Evolutionary conservation across 2,113 vertebrate genomes (phyloP).

Genomic region (Orientallactaga bullata): DNA sequence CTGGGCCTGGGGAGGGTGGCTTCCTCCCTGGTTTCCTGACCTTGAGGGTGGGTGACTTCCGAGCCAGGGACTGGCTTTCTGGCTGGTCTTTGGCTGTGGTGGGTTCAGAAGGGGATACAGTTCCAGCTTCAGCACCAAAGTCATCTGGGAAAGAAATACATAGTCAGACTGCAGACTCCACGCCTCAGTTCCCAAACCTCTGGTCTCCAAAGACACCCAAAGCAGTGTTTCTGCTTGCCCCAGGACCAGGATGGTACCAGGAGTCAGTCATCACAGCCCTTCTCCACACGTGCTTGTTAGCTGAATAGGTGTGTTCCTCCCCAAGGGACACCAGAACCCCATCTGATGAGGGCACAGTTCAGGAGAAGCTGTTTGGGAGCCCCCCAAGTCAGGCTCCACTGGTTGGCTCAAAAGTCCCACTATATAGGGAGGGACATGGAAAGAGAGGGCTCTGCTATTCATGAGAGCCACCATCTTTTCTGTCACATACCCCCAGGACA

Average conservation of each 20-base stretch:
- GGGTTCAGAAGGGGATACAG: conserved; percentile 53
- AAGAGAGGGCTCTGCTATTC: neutral
- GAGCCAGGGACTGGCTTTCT: conserved; percentile 35
- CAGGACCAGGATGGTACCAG: neutral
- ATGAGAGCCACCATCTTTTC: neutral
- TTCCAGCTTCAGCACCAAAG: conserved; percentile 52
- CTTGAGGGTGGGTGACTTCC: conserved; percentile 64
- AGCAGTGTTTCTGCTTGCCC: neutral
- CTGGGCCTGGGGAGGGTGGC: neutral
- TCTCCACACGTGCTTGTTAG: neutral
- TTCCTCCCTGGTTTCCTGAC: conserved; percentile 68
- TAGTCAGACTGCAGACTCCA: neutral
- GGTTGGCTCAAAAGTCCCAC: neutral
- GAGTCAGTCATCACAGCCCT: neutral
- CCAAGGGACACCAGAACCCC: neutral
- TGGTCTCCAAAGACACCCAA: neutral
- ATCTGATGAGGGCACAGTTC: neutral
- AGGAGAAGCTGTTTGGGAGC: neutral
- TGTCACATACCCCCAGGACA: neutral
- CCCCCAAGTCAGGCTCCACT: neutral
- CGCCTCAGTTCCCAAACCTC: neutral
- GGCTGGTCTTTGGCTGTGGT: conserved; percentile 51
- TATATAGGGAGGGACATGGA: neutral
- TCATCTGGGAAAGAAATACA: conserved; percentile 72
- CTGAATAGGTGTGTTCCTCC: neutral